Evolutionary conservation across 2,888 invertebrate species (phyloP), one percentile per base, ranked within the genome.

Genomic region (Calliopum simillimum): DNA sequence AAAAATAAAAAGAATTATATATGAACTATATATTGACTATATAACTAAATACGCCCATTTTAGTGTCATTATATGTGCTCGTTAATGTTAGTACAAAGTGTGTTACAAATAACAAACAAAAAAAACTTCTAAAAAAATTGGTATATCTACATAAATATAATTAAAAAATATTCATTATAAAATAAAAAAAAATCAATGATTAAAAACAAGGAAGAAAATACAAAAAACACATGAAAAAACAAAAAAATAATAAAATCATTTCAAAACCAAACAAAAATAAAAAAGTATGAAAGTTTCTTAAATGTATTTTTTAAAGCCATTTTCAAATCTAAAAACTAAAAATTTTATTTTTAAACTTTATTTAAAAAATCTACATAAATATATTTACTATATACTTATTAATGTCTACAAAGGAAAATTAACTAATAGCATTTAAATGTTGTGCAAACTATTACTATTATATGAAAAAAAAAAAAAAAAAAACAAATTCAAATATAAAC

Each of bases 21-120:
- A 23, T 46, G 41, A n/a, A 16, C n/a, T 19, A 21, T 51, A 64
- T 43, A 25, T 53, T 2, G 41, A 46, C 13, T 25, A 3, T 25
- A 23, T 13, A 12, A 51, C 16, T 41, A 64, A 51, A n/a, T 49
- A 33, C 33, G 41, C 55, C 55, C 23, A 55, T 23, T 19, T 61
- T 46, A 46, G 13, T 61, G 46, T 46, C 21, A 58, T 59, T 63
- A 46, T 46, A 33, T 16, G 16, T 55, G 55, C 65, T n/a, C 62
- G 46, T 67, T 67, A 69, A 67, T 67, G 43, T 67, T 47, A 56
- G 67, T 67, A 71, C 67, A 67, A 71, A 70, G 62, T 56, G 47
- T 23, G 13, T 33, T 14, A 59, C 16, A 68, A 46, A 62, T 33
- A 16, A 41, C 49, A 11, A 43, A 46, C 21, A 49, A 53, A 51